Base-by-base conservation (phyloP, 2,113 vertebrate species). In the Chinchilla lanigera region DNA sequence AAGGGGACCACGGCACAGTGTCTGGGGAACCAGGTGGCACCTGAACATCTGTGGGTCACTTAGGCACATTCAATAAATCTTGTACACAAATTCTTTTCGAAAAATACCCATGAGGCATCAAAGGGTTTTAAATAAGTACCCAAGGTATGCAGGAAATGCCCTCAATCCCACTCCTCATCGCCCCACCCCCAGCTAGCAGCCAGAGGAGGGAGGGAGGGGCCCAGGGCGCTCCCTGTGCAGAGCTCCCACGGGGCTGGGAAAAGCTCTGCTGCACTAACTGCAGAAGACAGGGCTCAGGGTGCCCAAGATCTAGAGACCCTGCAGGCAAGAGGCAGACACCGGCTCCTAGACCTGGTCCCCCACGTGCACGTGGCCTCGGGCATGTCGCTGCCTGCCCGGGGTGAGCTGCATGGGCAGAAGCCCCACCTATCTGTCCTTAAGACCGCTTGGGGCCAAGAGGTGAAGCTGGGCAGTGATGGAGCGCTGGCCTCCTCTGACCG, bases 1-100 rank as follows among this genome's bases (percentile, higher is more conserved):
- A 52, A 78, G 12, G 44, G 3, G 28, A 44, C 26, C 63, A 41
- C 56, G 26, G 9, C 4, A n/a, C 2, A 16, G 60, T 20, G 41
- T 17, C 3, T 0, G 10, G 10, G 28, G 41, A 47, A 50, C 5
- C 4, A 19, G 7, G 22, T 4, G 22, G 0, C 50, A 1, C 2
- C 41, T 28, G 10, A 3, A 50, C 47, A 54, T 13, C 10, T 30
- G 22, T 2, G n/a, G 50, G 2, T 4, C 38, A 63, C 30, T 28
- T 52, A 60, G 30, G 41, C 35, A 41, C 41, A 52, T 26, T 88
- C 24, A 38, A 8, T 26, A 44, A 4, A 33, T 35, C 38, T 38
- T 67, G 33, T 22, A 84, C 35, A 71, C 41, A 69, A 24, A 71
- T 54, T 13, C 26, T n/a, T 47, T 63, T 35, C 26, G 41, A 38